These are phyloP conservation scores for Noctua comes DNA, from an alignment of 2,888 invertebrate species.

Conservation along the genomic window DNA sequence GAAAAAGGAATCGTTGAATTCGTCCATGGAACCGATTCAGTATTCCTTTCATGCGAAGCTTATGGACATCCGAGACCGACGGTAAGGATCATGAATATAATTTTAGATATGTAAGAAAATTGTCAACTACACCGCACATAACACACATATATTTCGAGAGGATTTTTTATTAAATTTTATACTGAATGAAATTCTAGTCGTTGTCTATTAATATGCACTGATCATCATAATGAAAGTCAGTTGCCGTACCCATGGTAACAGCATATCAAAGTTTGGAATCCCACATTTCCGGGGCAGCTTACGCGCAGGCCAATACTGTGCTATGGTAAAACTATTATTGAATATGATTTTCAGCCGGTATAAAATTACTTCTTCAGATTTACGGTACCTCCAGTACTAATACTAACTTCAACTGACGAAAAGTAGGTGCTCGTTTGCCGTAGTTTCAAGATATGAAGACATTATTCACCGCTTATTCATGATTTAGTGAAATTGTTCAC, in stretches of 20 bases:
- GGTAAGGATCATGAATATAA: slow-evolving; percentile 63
- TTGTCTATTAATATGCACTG: not conserved
- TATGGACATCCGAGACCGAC: slow-evolving; percentile 70
- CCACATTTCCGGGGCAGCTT: not conserved
- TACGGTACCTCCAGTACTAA: not conserved
- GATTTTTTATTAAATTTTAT: not conserved
- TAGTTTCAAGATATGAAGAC: not conserved
- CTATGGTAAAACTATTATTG: not conserved
- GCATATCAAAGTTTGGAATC: not conserved
- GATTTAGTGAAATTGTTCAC: not conserved
- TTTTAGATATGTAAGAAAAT: not conserved
- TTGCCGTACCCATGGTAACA: not conserved
- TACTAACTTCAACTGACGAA: not conserved
- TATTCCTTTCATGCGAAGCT: slow-evolving; percentile 71
- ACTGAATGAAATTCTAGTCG: not conserved
- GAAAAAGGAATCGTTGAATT: slow-evolving; percentile 67
- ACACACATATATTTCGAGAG: not conserved
- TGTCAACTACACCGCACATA: not conserved
- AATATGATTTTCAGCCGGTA: not conserved
- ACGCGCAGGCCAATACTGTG: not conserved
- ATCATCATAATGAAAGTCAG: not conserved
- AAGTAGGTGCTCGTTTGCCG: not conserved
- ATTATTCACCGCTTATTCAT: not conserved
- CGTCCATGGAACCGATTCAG: slow-evolving; percentile 44
- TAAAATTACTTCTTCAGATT: not conserved